Base-by-base conservation (phyloP, 2,888 invertebrate species). In the Keiferia lycopersicella region DNA sequence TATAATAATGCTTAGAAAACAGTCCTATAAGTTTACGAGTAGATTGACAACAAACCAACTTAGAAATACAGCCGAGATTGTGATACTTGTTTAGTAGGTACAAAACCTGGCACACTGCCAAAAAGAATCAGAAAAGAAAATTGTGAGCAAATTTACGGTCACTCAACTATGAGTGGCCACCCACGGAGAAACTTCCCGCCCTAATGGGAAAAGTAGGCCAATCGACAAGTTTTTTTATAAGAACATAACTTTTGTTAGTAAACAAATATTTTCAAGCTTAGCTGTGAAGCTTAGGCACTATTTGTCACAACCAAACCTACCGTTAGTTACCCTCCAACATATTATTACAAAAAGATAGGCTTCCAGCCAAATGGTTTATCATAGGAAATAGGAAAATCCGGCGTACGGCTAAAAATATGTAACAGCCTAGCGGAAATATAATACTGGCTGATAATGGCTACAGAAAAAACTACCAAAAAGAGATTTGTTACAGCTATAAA, bases 71-170 rank as follows among this genome's bases (percentile, higher is more conserved):
- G 51, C 14, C 39, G 16, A 51, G 39, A 51, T 62, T 39, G 53
- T 62, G 50, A 53, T 30, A 38, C 56, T 63, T 65, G 63, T 65
- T 65, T 63, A 63, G 57, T n/a, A n/a, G n/a, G n/a, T 18, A 14
- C 45, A 57, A 59, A 34, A 66, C 45, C 69, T 80, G 81, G 80
- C 76, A 59, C 20, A 12, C 34, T 1, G 75, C 82, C 82, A 82
- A 65, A 72, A 73, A 63, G 71, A 73, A 75, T 80, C 76, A 74
- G 71, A 70, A 68, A 74, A 73, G 78, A 73, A 72, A n/a, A 74
- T 66, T 67, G 69, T 69, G 63, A 69, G 68, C 66, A 73, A 77
- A 80, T 80, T 76, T 82, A 80, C 74, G 68, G 67, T 64, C 67
- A 72, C 66, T 66, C 48, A 57, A 62, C 38, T 38, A 61, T 53